Conservation (phyloP, 2,888 invertebrate species). For the Leistus spinibarbis region DNA sequence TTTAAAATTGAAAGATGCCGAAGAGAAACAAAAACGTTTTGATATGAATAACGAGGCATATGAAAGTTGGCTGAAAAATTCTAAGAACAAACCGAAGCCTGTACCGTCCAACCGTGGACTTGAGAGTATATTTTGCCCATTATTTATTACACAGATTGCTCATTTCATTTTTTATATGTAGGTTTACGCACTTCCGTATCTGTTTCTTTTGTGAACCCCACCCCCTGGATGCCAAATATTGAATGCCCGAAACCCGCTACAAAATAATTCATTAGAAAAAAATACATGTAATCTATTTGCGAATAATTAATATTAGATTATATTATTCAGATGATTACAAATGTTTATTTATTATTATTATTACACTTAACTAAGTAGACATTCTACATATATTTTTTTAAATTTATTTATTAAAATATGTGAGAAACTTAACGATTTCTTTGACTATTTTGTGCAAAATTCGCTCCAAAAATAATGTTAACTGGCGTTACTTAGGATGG, state of each 20-base stretch:
- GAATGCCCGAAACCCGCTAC: conserved; percentile 22
- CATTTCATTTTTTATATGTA: conserved; percentile 47
- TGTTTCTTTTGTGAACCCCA: conserved; percentile 68
- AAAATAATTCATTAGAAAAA: neutral
- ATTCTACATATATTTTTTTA: conserved; percentile 3
- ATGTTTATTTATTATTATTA: neutral
- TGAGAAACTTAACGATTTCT: neutral
- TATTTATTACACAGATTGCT: conserved; percentile 7
- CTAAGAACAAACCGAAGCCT: conserved; percentile 68
- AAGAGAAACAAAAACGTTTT: conserved; percentile 43
- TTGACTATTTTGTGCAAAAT: neutral
- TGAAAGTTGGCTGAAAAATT: conserved; percentile 66
- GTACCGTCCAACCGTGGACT: conserved; percentile 66
- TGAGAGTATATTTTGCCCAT: conserved; percentile 59
- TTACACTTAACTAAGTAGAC: neutral
- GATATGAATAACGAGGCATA: conserved; percentile 65
- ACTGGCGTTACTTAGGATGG: too few species aligned
- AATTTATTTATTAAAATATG: neutral
- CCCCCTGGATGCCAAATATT: conserved; percentile 64
- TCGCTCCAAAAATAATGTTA: neutral
- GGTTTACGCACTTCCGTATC: conserved; percentile 70
- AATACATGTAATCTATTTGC: neutral
- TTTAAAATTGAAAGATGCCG: conserved; percentile 17
- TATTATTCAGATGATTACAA: neutral
- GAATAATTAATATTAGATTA: neutral